Base-by-base conservation (phyloP, 2,113 vertebrate genomes). In the Amphiprion percula region DNA sequence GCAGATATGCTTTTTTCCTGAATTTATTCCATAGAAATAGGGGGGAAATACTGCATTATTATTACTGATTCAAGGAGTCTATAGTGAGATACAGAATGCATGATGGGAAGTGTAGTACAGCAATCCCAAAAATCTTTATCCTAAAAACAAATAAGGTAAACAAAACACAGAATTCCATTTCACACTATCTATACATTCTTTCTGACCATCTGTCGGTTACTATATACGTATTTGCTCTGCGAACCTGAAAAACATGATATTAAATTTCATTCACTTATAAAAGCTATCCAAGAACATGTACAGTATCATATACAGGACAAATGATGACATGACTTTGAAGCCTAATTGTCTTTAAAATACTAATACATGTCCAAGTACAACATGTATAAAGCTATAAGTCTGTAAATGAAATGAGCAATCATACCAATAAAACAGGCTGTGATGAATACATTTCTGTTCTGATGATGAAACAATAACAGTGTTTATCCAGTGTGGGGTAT, bases 401-500 rank as follows among this genome's bases (percentile, higher is more conserved):
- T 44, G 11, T 44, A 15, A 44, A 44, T 44, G 11, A 44, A 44
- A 15, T 12, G 11, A 14, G 41, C 11, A 15, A 44, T 15, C 10
- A 21, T 21, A 56, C 26, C 2, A 11, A 26, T n/a, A 41, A 16
- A 44, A 39, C 23, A 60, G 21, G 5, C 7, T 11, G 10, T 14
- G 4, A 26, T 8, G 64, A 5, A 17, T 39, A 37, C 8, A 37
- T 12, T n/a, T 16, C 14, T 59, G 6, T 37, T 70, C 7, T 16
- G 21, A 65, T 19, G 10, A n/a, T 70, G 16, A 55, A 12, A 49
- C 24, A 37, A 24, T 62, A 16, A 46, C 61, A 30, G 50, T 37
- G 63, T 41, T 64, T 53, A 65, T 50, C 11, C 23, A 58, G 0
- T 69, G 55, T 33, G 59, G 49, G 10, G 44, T 6, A 72, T 55